Evolutionary conservation across 2,113 vertebrate genomes (phyloP), one percentile per base, ranked within the genome.

Genomic region (Eupsittula cactorum): DNA sequence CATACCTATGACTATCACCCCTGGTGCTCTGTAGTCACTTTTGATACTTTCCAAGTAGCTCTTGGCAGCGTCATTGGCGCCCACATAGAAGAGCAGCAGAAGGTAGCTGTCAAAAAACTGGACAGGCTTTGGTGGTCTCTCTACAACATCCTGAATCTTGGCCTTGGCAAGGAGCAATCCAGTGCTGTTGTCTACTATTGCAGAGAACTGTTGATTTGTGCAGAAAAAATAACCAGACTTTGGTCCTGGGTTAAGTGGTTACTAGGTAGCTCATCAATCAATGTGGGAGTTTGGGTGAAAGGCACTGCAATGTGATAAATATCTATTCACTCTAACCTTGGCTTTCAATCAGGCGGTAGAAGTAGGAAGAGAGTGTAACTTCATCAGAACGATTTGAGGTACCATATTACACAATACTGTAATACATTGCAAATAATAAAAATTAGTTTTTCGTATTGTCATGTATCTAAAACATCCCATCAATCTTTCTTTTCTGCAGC

Each of bases 401-500:
- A 70, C 7, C 59, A 1, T 76, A 63, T 60, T 57, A 35, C 5
- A 52, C 62, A 78, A 59, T 10, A 70, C 15, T 71, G 16, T 52
- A 97, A 83, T 59, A 25, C 9, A 65, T 5, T 59, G 7, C 17
- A 81, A 89, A 79, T 64, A 83, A 63, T 59, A 64, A 57, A 42
- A 62, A 60, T 14, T 73, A 76, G 31, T 37, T 64, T 57, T 89
- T 74, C 44, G 37, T 96, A 44, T 89, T 93, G 39, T 28, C 18
- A 63, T 49, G 16, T 11, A 44, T 92, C 59, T 42, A 71, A 64
- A 92, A 89, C 37, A 44, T 78, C 47, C 21, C 46, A 92, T 85
- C 57, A 93, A 62, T 74, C 57, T 95, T 96, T 94, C 63, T 47
- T 95, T 97, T 97, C 83, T 86, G 80, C 16, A 78, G 47, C 57